phyloP scores from a whole-genome alignment of 2,888 invertebrate species.

The Brachypalpus laphriformis region DNA sequence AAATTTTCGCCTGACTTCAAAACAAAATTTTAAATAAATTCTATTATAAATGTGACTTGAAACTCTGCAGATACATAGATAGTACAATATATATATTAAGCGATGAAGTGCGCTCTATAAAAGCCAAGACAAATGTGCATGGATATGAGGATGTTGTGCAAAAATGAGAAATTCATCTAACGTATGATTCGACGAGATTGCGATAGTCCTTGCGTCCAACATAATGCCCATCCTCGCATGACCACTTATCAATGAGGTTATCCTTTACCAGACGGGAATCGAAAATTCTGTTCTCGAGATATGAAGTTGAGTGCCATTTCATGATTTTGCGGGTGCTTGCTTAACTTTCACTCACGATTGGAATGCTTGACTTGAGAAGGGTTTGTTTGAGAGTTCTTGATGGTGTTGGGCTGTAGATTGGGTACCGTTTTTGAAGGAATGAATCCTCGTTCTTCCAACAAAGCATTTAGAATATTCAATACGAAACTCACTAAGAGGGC shows the following conservation, averaged over 20 bases:
- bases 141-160: slow-evolving; percentile 21
- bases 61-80: neutral
- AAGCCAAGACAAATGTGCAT: slow-evolving; percentile 7
- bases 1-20: slow-evolving; percentile 24
- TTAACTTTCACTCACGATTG: slow-evolving; percentile 80
- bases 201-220: slow-evolving; percentile 81
- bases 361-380: slow-evolving; percentile 81
- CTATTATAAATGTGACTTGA: slow-evolving; percentile 18
- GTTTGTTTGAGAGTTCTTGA: slow-evolving; percentile 79
- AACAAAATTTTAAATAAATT: slow-evolving; percentile 27
- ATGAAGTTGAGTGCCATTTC: slow-evolving; percentile 79
- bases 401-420: slow-evolving; percentile 77
- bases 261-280: slow-evolving; percentile 82
- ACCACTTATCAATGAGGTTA: slow-evolving; percentile 81
- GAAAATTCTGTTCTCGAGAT: slow-evolving; percentile 81
- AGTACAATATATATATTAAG: neutral
- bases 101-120: slow-evolving; percentile 23
- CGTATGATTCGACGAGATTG: slow-evolving; percentile 83
- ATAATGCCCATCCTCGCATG: slow-evolving; percentile 79
- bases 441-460: slow-evolving; percentile 81
- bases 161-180: slow-evolving; percentile 73
- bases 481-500: neutral
- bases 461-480: slow-evolving; percentile 77
- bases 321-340: slow-evolving; percentile 69
- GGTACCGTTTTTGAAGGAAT: slow-evolving; percentile 79